Base-by-base conservation (phyloP, 1,140 invertebrate genomes). In the Oscheius sp. region DNA sequence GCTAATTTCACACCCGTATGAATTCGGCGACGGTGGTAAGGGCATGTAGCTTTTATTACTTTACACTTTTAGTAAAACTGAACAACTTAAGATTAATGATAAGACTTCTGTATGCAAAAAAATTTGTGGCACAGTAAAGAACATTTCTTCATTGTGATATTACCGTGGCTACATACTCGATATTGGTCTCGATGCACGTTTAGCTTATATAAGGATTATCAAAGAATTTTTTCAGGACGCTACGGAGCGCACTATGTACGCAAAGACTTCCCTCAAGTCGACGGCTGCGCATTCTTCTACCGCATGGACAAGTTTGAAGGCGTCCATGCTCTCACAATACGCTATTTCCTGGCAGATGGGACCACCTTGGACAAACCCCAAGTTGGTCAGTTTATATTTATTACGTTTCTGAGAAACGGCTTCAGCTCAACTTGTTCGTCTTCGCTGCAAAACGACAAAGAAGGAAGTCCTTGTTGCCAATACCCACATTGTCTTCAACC, bases 401-500 rank as follows among this genome's bases (percentile, higher is more conserved):
- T 42, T 42, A 10, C n/a, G 10, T 42, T 42, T n/a, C n/a, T 42
- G 10, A 42, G 10, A 10, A 42, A 10, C n/a, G 55, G 36, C 31
- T n/a, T 36, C 55, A 15, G 68, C 31, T 1, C 80, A 96, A 28
- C 89, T 90, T 2, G 91, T 91, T 81, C 89, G 95, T 59, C 28
- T 68, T 80, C 85, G 7, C 84, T 89, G 0, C 88, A 86, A 72
- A 74, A 80, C 1, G 52, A 76, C 58, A 58, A 35, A 42, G 31
- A 42, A 63, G 52, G 18, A 3, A 85, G 89, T 26, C 84, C 93
- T 92, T 29, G 88, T 97, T 0, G 92, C 92, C 3, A 97, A 92
- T 2, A 97, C 94, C 0, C 95, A 97, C 87, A 86, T 97, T 20
- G 86, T 97, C 3, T 97, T 91, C 83, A 97, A 97, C 88, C 92